Conservation (phyloP, 2,797 vertebrate species). For the Vireo griseus region DNA sequence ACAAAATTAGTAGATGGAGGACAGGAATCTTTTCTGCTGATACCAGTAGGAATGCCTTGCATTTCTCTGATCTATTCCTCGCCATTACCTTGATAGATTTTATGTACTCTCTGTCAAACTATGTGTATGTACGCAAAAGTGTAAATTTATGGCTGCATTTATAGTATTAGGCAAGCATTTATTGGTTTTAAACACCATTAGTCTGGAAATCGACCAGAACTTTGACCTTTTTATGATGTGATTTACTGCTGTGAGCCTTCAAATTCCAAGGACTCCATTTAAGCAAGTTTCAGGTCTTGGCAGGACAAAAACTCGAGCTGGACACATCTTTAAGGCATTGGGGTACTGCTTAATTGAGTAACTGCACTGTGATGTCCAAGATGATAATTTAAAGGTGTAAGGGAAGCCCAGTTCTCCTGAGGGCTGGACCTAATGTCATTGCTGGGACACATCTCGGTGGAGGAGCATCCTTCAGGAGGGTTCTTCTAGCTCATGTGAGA, state of each 20-base stretch:
- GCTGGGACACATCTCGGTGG: background rate
- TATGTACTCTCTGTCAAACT: background rate
- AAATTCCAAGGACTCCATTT: slow-evolving; percentile 66
- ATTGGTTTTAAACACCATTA: slow-evolving; percentile 75
- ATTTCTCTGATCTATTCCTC: background rate
- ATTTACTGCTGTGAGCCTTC: slow-evolving; percentile 70
- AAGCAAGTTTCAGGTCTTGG: slow-evolving; percentile 50
- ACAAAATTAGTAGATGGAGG: background rate
- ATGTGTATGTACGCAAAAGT: background rate
- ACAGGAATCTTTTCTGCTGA: background rate
- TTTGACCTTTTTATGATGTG: slow-evolving; percentile 77
- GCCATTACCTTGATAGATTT: background rate
- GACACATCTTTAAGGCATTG: background rate
- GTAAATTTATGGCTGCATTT: slow-evolving; percentile 72
- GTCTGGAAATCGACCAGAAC: slow-evolving; percentile 75
- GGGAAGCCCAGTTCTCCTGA: background rate
- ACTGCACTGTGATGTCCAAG: background rate
- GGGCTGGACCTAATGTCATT: background rate
- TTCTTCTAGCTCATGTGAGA: background rate
- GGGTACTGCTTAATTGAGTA: background rate
- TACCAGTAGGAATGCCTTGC: background rate
- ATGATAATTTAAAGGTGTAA: background rate
- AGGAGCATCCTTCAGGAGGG: background rate
- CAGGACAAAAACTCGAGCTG: slow-evolving; percentile 42
- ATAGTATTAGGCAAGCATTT: slow-evolving; percentile 74